Percentiles rank a stretch among this genome's conserved stretches.
These are phyloP conservation scores for Formica exsecta DNA, from an alignment of 1,140 invertebrate species.

Conservation along the genomic window DNA sequence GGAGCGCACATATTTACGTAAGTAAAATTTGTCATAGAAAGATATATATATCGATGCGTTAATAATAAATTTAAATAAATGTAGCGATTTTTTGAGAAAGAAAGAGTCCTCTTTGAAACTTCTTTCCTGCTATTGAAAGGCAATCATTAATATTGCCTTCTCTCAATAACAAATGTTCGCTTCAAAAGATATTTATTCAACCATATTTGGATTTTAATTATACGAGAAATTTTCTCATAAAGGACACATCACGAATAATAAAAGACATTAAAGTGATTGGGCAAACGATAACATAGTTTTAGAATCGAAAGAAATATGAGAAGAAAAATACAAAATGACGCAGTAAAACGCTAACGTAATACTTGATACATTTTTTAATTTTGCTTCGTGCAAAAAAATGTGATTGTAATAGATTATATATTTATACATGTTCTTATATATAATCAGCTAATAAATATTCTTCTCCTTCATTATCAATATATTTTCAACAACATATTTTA, in stretches of 20 bases:
- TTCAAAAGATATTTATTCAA: neutral
- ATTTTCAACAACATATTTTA: no score
- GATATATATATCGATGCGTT: neutral
- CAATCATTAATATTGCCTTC: no score
- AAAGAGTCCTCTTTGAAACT: neutral
- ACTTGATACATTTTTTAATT: no score
- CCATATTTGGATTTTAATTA: neutral
- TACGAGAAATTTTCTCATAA: neutral
- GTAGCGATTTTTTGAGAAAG: neutral
- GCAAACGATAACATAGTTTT: neutral
- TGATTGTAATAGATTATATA: no score
- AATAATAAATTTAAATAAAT: slow-evolving; percentile 1
- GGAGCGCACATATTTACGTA: neutral
- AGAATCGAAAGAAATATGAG: neutral
- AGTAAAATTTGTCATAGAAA: slow-evolving; percentile 14
- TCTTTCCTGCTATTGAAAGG: no score
- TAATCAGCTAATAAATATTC: no score
- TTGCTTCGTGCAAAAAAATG: no score
- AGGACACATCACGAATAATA: neutral
- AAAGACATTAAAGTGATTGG: neutral
- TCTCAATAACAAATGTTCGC: neutral
- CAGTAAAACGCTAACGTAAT: no score
- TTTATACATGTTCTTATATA: no score
- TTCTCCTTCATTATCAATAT: no score
- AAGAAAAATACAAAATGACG: no score